Evolutionary conservation across 2,113 vertebrate species (phyloP), one percentile per base, ranked within the genome.

Genomic region (Lepus timidus): DNA sequence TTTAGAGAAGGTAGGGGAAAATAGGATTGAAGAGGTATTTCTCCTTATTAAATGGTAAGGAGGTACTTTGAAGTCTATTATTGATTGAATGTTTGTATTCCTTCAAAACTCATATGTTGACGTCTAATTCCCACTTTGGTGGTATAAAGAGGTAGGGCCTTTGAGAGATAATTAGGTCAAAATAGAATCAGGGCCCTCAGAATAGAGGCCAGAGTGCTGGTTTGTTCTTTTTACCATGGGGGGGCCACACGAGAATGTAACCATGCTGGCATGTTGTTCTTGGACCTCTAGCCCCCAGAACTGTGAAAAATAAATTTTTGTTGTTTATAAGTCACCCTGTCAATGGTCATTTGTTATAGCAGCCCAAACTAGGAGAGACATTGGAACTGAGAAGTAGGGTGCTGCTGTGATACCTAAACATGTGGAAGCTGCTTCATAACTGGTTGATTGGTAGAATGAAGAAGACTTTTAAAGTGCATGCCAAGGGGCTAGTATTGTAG

Each of bases 11-110:
- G 29, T 31, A 71, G 16, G n/a, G 31, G 12, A 33, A 89, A 94
- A 55, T 55, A 58, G 14, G 9, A 44, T 52, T 78, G 49, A 88
- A 80, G 33, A 81, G 81, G 39, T 31, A 19, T 82, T 95, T 83
- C 13, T 85, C 52, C 36, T 79, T 90, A 61, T 55, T 94, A 85
- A 93, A 81, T 67, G 39, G 19, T 23, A 73, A 95, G 44, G 62
- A 76, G n/a, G 6, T 6, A 84, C 12, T 80, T 51, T 49, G 6
- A 1, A 89, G 19, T 33, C 9, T 85, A 1, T 33, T 55, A 4
- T 33, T 29, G 58, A 64, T 68, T 82, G 22, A 91, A 13, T 71
- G 64, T 58, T 58, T 58, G 44, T 74, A 29, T 64, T 23, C 44
- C 39, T 39, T 12, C 3, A 49, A 74, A 83, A 39, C 22, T 74